phyloP scores from a whole-genome alignment of 2,888 invertebrate genomes.

The Drosophila siamana region DNA sequence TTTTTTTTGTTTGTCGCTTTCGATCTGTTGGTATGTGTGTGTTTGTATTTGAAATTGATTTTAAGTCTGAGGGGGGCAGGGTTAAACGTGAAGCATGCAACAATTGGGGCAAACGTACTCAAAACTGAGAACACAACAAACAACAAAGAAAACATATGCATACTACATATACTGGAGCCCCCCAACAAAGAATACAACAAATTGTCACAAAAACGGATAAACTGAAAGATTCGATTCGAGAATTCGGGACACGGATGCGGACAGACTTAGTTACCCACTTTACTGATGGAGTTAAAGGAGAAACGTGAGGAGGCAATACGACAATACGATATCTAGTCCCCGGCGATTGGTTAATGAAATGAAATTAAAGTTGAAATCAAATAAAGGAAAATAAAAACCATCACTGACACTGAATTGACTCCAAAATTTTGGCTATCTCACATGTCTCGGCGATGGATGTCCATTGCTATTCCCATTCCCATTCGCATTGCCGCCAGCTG shows the following conservation, averaged over 20 bases:
- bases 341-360: slow-evolving; percentile 56
- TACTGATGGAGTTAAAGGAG: not conserved
- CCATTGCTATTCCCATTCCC: slow-evolving; percentile 68
- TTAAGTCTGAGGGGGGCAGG: slow-evolving; percentile 1
- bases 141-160: slow-evolving; percentile 17
- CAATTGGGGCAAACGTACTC: slow-evolving; percentile 27
- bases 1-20: not conserved
- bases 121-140: slow-evolving; percentile 50
- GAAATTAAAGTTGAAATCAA: slow-evolving; percentile 84
- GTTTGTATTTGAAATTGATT: too few relatives aligned
- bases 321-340: slow-evolving; percentile 5
- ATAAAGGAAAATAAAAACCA: slow-evolving; percentile 86
- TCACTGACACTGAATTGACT: slow-evolving; percentile 86
- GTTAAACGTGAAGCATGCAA: slow-evolving; percentile 60
- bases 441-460: slow-evolving; percentile 86
- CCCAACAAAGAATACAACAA: slow-evolving; percentile 1
- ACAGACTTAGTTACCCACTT: slow-evolving; percentile 3
- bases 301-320: slow-evolving; percentile 1
- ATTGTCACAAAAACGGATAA: slow-evolving; percentile 1
- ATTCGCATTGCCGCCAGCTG: slow-evolving; percentile 38
- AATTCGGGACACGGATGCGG: not conserved
- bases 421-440: slow-evolving; percentile 86
- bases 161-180: not conserved
- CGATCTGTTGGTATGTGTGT: slow-evolving; percentile 6
- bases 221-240: slow-evolving; percentile 1